These are phyloP conservation scores for Lithophane socia DNA, from an alignment of 2,888 invertebrate genomes.

Conservation along the genomic window DNA sequence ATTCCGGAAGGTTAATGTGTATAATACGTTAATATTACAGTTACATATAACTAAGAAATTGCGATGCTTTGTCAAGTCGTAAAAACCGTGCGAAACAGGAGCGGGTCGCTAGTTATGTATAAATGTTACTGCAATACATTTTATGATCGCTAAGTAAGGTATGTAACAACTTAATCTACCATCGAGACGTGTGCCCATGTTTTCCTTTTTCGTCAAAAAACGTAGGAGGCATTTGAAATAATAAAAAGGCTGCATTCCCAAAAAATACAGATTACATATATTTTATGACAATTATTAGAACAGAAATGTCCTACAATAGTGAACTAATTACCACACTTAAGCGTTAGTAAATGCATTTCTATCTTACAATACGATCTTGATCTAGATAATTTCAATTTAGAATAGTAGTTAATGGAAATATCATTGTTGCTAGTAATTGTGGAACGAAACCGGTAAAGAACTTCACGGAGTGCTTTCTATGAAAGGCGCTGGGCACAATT, in stretches of 20 bases:
- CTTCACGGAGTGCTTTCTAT: conserved; percentile 81
- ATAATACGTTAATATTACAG: too few species aligned
- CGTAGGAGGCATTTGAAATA: conserved; percentile 7
- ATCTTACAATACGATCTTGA: conserved; percentile 69
- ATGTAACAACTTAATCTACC: conserved; percentile 35
- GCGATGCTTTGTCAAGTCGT: too few species aligned
- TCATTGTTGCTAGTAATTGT: conserved; percentile 85
- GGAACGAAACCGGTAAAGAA: conserved; percentile 82
- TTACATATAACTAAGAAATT: too few species aligned
- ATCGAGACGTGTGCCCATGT: conserved; percentile 43
- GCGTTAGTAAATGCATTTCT: conserved; percentile 49
- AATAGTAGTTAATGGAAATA: conserved; percentile 82
- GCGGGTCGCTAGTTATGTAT: not conserved
- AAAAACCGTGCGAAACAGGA: too few species aligned
- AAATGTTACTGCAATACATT: conserved; percentile 42
- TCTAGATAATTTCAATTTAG: conserved; percentile 74
- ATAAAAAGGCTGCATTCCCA: not conserved
- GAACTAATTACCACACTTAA: conserved; percentile 50
- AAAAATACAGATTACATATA: not conserved
- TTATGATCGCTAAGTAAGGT: conserved; percentile 47
- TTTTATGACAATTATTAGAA: conserved; percentile 25
- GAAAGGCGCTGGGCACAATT: conserved; percentile 83
- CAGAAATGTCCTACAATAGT: conserved; percentile 28
- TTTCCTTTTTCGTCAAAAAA: conserved; percentile 43
- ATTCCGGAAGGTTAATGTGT: too few species aligned